Evolutionary conservation across 2,113 vertebrate species (phyloP), one percentile per base, ranked within the genome.

Genomic region (Thryonomys swinderianus): DNA sequence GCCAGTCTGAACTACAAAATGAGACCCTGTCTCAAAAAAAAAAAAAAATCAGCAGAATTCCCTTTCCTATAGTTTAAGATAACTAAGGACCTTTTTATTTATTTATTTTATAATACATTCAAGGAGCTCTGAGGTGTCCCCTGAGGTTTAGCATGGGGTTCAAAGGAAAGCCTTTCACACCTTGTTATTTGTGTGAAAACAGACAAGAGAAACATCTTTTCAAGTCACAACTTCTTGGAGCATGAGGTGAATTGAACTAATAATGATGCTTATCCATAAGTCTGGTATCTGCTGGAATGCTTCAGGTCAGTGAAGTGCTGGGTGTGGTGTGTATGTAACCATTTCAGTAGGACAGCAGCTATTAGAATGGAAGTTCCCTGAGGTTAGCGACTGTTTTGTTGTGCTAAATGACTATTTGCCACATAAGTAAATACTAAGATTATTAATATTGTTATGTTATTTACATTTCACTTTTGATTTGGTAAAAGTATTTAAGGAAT

Each of bases 391-490:
- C 53, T 12, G 37, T 91, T 87, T 76, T 57, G 64, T 30, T 42
- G 7, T 78, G 32, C 3, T 34, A 37, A 85, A 55, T 45, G 85
- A 82, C 9, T 85, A 59, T 88, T 80, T 87, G 37, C 51, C 25
- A 66, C 74, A 67, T 74, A 64, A 92, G 67, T 85, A 61, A 67
- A 84, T 88, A 12, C 37, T 40, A 84, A 84, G 27, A 71, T 88
- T 57, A 25, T 79, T 37, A 55, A 80, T 48, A 51, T 51, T 18
- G 18, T 79, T 79, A n/a, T n/a, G 16, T 78, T 51, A 7, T 53
- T 79, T 55, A 21, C 7, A 53, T 79, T 79, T 79, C 30, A 79
- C n/a, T 79, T 79, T n/a, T n/a, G 32, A 5, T 34, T 53, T 79
- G 48, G 32, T 48, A 34, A 78, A n/a, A 79, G 45, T 20, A 48